A percentile compares a stretch with the other conserved stretches of the same genome.
phyloP scores from a whole-genome alignment of 1,140 invertebrate genomes.

The Cheumatopsyche charites region DNA sequence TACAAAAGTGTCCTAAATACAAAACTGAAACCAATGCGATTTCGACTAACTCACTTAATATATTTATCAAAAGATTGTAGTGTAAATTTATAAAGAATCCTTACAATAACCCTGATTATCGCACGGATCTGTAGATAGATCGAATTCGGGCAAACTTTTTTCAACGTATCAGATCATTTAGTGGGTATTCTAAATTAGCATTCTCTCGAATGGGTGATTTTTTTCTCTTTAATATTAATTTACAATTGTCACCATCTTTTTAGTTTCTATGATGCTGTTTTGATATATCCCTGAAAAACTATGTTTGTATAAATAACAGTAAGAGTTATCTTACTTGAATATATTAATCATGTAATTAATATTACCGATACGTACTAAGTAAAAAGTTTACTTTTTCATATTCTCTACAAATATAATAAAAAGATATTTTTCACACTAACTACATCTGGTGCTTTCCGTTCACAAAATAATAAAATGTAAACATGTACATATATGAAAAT shows the following conservation, averaged over 20 bases:
- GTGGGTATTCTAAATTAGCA: neutral
- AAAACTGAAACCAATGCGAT: neutral
- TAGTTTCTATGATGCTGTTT: neutral
- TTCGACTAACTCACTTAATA: neutral
- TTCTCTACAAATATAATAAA: conserved; percentile 23
- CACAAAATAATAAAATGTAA: neutral
- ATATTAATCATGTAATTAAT: conserved; percentile 16
- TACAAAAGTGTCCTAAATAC: neutral
- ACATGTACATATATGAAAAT: neutral
- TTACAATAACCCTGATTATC: conserved; percentile 13
- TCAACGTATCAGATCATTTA: neutral
- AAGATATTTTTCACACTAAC: conserved; percentile 32
- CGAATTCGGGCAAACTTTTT: neutral
- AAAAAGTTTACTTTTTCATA: conserved; percentile 25
- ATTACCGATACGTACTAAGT: conserved; percentile 25
- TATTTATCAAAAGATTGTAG: neutral
- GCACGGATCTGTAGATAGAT: conserved; percentile 22
- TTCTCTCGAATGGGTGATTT: conserved; percentile 11
- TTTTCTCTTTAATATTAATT: neutral
- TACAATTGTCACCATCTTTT: conserved; percentile 12
- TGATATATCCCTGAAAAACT: conserved; percentile 18
- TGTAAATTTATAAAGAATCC: neutral
- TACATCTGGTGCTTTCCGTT: conserved; percentile 18
- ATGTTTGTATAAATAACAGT: conserved; percentile 7
- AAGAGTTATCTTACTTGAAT: conserved; percentile 5